phyloP scores from a whole-genome alignment of 1,140 invertebrate species.

The Drosophila bocqueti region DNA sequence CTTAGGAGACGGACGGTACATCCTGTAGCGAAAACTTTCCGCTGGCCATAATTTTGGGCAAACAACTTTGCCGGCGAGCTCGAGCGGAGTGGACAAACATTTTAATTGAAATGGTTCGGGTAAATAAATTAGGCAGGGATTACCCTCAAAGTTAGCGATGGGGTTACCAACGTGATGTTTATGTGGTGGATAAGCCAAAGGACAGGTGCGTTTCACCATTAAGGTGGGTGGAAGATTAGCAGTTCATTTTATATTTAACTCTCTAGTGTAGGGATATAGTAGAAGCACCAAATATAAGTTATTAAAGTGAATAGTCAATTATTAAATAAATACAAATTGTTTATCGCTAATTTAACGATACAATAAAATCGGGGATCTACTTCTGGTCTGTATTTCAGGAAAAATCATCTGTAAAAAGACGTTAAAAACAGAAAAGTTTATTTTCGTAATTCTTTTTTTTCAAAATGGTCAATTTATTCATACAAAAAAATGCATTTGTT shows the following conservation, averaged over 20 bases:
- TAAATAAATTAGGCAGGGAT: slow-evolving; percentile 23
- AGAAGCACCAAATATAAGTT: too few species aligned
- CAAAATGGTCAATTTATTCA: slow-evolving; percentile 68
- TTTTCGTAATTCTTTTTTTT: background rate
- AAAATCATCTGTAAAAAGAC: too few species aligned
- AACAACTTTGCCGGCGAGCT: slow-evolving; percentile 20
- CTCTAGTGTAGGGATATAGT: too few species aligned
- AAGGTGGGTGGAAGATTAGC: background rate
- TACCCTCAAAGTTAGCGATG: background rate
- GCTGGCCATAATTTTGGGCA: slow-evolving; percentile 25
- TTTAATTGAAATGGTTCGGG: slow-evolving; percentile 28
- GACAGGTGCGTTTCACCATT: background rate
- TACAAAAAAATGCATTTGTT: slow-evolving; percentile 40
- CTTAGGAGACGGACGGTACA: slow-evolving; percentile 11
- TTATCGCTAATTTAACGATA: too few species aligned
- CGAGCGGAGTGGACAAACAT: slow-evolving; percentile 26
- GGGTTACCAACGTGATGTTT: slow-evolving; percentile 4
- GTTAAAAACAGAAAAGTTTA: too few species aligned
- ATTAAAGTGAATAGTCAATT: too few species aligned
- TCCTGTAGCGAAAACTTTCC: slow-evolving; percentile 26
- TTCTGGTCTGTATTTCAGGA: too few species aligned
- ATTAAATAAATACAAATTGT: too few species aligned
- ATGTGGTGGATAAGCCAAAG: background rate
- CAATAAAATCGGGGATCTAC: too few species aligned
- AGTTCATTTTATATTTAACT: background rate